Percentiles rank a stretch among this genome's conserved stretches.
phyloP scores from a whole-genome alignment of 2,888 invertebrate species.

The Phyllotreta striolata region DNA sequence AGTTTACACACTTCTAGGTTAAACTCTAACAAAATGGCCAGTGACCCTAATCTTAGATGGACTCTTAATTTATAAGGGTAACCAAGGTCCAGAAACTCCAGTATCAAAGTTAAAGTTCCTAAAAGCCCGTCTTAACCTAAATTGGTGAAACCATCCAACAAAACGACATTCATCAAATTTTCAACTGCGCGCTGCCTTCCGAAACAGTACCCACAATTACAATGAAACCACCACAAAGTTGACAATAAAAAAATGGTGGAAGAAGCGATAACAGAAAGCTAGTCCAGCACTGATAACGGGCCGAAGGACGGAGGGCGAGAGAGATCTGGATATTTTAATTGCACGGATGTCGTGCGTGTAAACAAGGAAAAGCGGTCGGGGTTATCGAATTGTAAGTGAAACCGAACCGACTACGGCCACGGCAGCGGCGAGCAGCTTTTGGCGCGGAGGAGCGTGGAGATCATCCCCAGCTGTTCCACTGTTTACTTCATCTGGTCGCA shows the following conservation, averaged over 20 bases:
- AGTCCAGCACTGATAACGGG: conserved; percentile 40
- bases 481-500: conserved; percentile 60
- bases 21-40: too few relatives aligned
- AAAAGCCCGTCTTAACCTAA: too few relatives aligned
- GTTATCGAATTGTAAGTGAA: conserved; percentile 59
- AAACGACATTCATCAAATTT: too few relatives aligned
- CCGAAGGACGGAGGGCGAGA: conserved; percentile 40
- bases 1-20: too few relatives aligned
- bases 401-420: conserved; percentile 44
- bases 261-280: neutral
- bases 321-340: conserved; percentile 53
- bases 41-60: too few relatives aligned
- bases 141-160: too few relatives aligned
- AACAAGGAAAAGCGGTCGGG: conserved; percentile 55
- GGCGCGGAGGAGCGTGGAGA: conserved; percentile 28
- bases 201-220: too few relatives aligned
- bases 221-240: too few relatives aligned
- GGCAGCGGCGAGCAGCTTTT: conserved; percentile 22
- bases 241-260: neutral
- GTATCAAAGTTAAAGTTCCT: too few relatives aligned
- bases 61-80: too few relatives aligned
- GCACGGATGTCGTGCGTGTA: conserved; percentile 55
- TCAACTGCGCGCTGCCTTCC: too few relatives aligned
- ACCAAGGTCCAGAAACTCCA: too few relatives aligned
- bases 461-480: conserved; percentile 56